Base-by-base conservation (phyloP, 2,797 vertebrate species). In the Sciaenops ocellatus region DNA sequence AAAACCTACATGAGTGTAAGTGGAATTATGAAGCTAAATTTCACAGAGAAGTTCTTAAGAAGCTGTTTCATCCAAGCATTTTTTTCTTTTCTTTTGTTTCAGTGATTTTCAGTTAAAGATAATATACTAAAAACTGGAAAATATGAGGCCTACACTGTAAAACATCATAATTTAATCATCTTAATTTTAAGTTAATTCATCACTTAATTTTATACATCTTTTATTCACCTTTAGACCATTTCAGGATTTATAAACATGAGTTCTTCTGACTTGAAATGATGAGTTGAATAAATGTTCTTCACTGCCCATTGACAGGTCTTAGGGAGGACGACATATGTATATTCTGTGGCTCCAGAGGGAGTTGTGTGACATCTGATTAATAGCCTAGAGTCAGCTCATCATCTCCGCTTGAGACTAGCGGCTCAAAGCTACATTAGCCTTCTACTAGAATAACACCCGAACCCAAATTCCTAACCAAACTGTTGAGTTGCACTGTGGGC, bases 1-100 rank as follows among this genome's bases (percentile, higher is more conserved):
- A n/a, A 65, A 69, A 30, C 3, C 1, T 41, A 10, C 52, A 9
- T 4, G 75, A 71, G 67, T 63, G 44, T 20, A 74, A 38, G 34
- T 18, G 46, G 56, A 48, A n/a, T 62, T 13, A 17, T 61, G 50
- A 62, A 75, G 64, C 46, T 55, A 11, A 65, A 46, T 62, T 60
- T 69, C 48, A 51, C 15, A 42, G 20, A 38, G 11, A 10, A 55
- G 42, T 55, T 46, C 42, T 60, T 15, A 15, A 17, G 18, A 38
- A 11, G 41, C 67, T 57, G 3, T 52, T 59, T 59, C 13, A 22
- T 38, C 3, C 11, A 0, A 38, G 20, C 8, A 16, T 7, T 28
- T 63, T 34, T 15, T 46, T 17, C 66, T 62, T 16, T 16, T 10
- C 18, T 52, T 17, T 52, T 64, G 51, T 6, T 47, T 11, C 28